Base-by-base conservation (phyloP, 2,888 invertebrate genomes). In the Pollenia labialis region DNA sequence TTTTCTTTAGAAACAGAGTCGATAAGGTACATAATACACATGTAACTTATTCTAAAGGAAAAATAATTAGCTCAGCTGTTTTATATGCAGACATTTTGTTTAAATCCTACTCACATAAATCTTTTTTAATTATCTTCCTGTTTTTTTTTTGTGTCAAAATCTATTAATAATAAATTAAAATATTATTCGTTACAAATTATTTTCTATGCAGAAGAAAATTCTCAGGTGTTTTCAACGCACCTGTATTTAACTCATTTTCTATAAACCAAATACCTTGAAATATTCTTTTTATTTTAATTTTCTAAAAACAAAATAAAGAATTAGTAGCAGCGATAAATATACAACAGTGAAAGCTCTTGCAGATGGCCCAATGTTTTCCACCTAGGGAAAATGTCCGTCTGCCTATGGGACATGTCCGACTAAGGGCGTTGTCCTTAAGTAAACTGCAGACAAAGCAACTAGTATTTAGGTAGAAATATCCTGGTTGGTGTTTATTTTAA, bases 221-320 rank as follows among this genome's bases (percentile, higher is more conserved):
- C 86, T 86, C 86, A 86, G 86, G 86, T 86, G 86, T 80, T 86
- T 69, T n/a, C 52, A 10, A 75, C 7, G 44, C 23, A 46, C 44
- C 44, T 69, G 14, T 44, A 40, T 71, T 66, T 62, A 68, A 72
- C 64, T 86, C 50, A 80, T 83, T 82, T 32, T 32, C 32, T 32
- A 82, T 74, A 82, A 75, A 79, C 40, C 12, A 74, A 68, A 79
- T 32, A 82, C 82, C 86, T 86, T 86, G 86, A 86, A 80, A 86
- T 54, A 69, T 86, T 40, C 11, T 52, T 71, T 69, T 76, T 64
- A 50, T 69, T 79, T 69, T 6, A 32, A 32, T 6, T 32, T 32
- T 32, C 32, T 32, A 32, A 6, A 16, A 44, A 18, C 0, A 6
- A 72, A 40, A 75, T 44, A 60, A 60, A 6, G 9, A 6, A 16